Conservation (phyloP, 2,888 invertebrate genomes). For the Ernsta delagoae region DNA sequence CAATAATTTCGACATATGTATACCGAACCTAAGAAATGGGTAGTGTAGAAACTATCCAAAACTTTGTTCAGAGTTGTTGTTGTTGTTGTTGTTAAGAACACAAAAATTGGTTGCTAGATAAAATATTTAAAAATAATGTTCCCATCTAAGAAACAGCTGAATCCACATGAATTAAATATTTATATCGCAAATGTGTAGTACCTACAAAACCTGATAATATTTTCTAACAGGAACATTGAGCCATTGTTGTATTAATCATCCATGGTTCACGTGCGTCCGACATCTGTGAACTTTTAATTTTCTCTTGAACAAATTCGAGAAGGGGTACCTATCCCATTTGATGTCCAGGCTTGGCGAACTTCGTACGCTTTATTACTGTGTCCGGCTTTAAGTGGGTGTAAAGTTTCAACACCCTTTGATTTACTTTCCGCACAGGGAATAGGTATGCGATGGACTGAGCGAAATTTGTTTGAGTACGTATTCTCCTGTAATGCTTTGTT, state of each 20-base stretch:
- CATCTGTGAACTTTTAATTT: slow-evolving; percentile 78
- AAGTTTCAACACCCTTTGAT: slow-evolving; percentile 85
- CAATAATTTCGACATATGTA: slow-evolving; percentile 28
- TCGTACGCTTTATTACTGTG: slow-evolving; percentile 85
- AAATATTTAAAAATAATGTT: too few relatives aligned
- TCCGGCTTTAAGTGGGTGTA: slow-evolving; percentile 85
- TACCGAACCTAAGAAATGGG: neutral
- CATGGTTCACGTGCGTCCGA: slow-evolving; percentile 51
- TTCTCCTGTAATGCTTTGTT: slow-evolving; percentile 34
- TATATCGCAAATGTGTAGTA: too few relatives aligned
- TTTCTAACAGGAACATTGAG: neutral
- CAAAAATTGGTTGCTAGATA: too few relatives aligned
- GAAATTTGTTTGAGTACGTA: slow-evolving; percentile 65
- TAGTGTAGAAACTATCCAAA: too few relatives aligned
- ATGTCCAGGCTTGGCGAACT: slow-evolving; percentile 81
- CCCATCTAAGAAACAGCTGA: too few relatives aligned
- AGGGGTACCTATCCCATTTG: slow-evolving; percentile 75
- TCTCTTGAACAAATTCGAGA: slow-evolving; percentile 71
- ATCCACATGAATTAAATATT: too few relatives aligned
- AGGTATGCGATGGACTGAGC: slow-evolving; percentile 68
- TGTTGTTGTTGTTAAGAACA: too few relatives aligned
- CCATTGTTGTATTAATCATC: slow-evolving; percentile 32
- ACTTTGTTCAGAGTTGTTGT: neutral
- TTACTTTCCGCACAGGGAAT: slow-evolving; percentile 78
- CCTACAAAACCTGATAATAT: neutral